Evolutionary conservation across 2,888 invertebrate species (phyloP).

Genomic region (Campopleginae sp.): DNA sequence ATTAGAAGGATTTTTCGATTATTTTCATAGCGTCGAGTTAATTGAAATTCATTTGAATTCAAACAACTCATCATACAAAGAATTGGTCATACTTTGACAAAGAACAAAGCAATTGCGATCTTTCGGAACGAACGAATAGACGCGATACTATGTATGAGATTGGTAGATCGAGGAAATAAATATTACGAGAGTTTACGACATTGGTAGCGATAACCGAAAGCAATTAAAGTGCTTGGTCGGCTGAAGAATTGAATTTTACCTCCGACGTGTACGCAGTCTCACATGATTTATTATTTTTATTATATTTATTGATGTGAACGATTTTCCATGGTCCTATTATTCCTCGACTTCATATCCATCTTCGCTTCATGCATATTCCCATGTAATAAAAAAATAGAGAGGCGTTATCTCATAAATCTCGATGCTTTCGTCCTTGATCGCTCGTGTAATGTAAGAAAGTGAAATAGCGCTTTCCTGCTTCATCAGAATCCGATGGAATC

Average conservation of each 20-base stretch:
- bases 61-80: too few relatives aligned
- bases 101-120: neutral
- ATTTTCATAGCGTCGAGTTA: neutral
- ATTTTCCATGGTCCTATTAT: slow-evolving; percentile 32
- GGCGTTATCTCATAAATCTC: slow-evolving; percentile 43
- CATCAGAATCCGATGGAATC: slow-evolving; percentile 12
- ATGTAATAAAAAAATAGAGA: neutral
- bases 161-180: neutral
- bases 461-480: slow-evolving; percentile 4
- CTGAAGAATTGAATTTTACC: neutral
- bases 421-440: slow-evolving; percentile 42
- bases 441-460: slow-evolving; percentile 13
- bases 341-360: slow-evolving; percentile 22
- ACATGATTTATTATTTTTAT: slow-evolving; percentile 14
- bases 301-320: neutral
- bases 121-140: neutral
- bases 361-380: neutral
- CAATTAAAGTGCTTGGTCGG: neutral
- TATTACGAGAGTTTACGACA: neutral
- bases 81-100: too few relatives aligned
- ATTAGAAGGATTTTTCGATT: neutral
- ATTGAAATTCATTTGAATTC: neutral
- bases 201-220: neutral
- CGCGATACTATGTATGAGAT: neutral
- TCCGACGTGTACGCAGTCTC: neutral